Evolutionary conservation across 2,888 invertebrate species (phyloP).

Genomic region (Linyphia triangularis): DNA sequence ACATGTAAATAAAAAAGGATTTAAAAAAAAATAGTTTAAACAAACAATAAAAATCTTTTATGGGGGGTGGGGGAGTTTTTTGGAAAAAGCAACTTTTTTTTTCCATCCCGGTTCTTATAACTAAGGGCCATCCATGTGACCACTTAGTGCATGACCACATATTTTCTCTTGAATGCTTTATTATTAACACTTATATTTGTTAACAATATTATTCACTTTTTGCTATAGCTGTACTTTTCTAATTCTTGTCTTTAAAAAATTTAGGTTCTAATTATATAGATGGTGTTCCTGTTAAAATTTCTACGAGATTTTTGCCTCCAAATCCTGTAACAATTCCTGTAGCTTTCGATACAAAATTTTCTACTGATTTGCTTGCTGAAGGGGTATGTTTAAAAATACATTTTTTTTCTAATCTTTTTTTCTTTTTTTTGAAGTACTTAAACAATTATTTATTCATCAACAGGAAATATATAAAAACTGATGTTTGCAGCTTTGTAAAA

Average conservation of each 20-base stretch:
- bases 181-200: no score
- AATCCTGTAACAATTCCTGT: conserved; percentile 85
- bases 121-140: no score
- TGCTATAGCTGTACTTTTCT: neutral
- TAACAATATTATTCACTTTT: no score
- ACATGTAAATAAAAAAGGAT: no score
- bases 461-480: neutral
- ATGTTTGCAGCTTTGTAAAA: no score
- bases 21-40: no score
- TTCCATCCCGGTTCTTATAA: no score
- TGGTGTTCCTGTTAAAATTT: conserved; percentile 92
- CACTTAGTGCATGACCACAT: no score
- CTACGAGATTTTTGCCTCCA: conserved; percentile 91
- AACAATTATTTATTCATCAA: neutral
- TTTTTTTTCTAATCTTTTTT: neutral
- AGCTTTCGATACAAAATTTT: conserved; percentile 82
- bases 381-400: conserved; percentile 76
- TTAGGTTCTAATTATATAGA: conserved; percentile 82
- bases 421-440: neutral
- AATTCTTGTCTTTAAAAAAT: neutral
- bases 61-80: no score
- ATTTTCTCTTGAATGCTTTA: no score
- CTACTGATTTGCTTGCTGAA: conserved; percentile 76
- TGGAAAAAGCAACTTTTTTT: no score
- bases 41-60: no score